Percentiles rank a stretch among this genome's conserved stretches.
Evolutionary conservation across 1,140 invertebrate genomes (phyloP).

Genomic region (Oreohelix idahoensis): DNA sequence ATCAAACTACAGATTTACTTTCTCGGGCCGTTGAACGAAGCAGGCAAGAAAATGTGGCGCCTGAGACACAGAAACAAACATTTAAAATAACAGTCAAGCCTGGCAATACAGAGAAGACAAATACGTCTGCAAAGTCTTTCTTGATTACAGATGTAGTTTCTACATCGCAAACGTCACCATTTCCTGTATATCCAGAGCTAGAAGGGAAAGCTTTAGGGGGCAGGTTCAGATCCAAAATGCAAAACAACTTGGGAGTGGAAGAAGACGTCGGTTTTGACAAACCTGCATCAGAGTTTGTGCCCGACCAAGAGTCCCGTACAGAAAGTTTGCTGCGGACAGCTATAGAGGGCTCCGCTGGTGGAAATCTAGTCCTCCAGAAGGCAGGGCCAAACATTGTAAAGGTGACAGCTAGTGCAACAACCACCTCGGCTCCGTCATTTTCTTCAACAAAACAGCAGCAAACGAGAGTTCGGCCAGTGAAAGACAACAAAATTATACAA

Average conservation of each 20-base stretch:
- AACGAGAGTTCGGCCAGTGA: conserved; percentile 39
- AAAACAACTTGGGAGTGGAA: no score
- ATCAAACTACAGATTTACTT: conserved; percentile 44
- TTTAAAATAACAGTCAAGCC: conserved; percentile 37
- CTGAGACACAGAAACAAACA: conserved; percentile 32
- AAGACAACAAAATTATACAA: conserved; percentile 44
- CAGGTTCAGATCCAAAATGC: no score
- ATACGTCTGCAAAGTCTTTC: background rate
- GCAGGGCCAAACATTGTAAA: background rate
- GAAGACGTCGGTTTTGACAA: no score
- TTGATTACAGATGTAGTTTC: background rate
- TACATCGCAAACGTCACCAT: background rate
- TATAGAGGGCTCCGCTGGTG: no score
- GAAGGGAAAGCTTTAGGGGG: no score
- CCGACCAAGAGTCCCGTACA: no score
- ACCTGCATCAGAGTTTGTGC: no score
- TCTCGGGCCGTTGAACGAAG: conserved; percentile 24
- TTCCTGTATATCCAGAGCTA: no score
- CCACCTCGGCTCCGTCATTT: conserved; percentile 19
- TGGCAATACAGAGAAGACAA: background rate
- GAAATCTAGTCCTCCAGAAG: no score
- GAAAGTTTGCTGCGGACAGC: no score
- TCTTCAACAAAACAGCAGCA: conserved; percentile 5
- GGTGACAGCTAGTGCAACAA: background rate
- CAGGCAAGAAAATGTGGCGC: background rate